These are phyloP conservation scores for Lordiphosa stackelbergi DNA, from an alignment of 1,140 invertebrate species.

Conservation along the genomic window DNA sequence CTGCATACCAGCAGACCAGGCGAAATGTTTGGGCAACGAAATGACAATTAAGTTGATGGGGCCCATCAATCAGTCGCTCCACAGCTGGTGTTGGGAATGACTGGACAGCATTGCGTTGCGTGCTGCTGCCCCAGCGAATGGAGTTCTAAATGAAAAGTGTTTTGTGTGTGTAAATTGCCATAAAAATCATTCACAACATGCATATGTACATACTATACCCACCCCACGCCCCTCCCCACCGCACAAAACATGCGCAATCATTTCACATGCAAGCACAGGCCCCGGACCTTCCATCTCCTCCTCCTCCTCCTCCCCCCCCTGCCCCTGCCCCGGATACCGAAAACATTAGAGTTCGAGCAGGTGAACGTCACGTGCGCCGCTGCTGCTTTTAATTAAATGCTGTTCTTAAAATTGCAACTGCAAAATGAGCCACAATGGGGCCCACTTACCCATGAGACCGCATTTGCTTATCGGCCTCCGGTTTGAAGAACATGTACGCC, in stretches of 20 bases:
- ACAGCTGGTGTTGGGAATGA: no score
- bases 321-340: no score
- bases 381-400: constrained; percentile 63
- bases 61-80: constrained; percentile 2
- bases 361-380: constrained; percentile 49
- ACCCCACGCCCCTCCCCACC: no score
- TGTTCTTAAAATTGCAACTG: constrained; percentile 69
- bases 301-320: no score
- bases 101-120: constrained; percentile 8
- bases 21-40: constrained; percentile 3
- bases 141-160: constrained; percentile 32
- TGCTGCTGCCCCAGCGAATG: constrained; percentile 8
- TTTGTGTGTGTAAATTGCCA: constrained; percentile 41
- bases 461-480: constrained; percentile 57
- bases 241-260: constrained; percentile 46
- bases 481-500: constrained; percentile 26
- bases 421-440: constrained; percentile 70
- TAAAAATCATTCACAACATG: constrained; percentile 51
- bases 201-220: constrained; percentile 15
- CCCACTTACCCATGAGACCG: constrained; percentile 38
- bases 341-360: constrained; percentile 36
- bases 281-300: constrained; percentile 18
- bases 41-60: constrained; percentile 18
- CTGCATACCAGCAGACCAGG: no score
- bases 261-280: constrained; percentile 39